Base-by-base conservation (phyloP, 2,797 vertebrate genomes). In the Rhinogobio ventralis region DNA sequence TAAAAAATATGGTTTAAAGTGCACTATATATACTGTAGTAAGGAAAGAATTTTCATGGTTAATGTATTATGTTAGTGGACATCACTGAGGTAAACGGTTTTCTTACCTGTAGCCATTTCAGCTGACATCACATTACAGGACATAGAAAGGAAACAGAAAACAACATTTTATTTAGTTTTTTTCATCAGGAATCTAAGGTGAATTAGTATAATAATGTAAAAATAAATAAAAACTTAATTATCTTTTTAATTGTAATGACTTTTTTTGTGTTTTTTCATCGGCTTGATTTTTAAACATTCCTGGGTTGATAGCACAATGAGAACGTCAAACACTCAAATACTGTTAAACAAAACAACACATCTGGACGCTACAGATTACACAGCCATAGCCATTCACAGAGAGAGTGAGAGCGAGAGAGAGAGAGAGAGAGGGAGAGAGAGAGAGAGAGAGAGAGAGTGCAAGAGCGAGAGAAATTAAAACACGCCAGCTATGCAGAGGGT, bases 401-500 rank as follows among this genome's bases (percentile, higher is more conserved):
- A 57, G 42, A 64, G 7, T 45, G 45, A 53, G 25, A 68, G 51
- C 64, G 25, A 19, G 76, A 33, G 42, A 13, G 17, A 60, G 45
- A 51, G 42, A 55, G 49, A 57, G 28, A 80, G 55, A 60, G 28
- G n/a, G n/a, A n/a, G 51, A 71, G 25, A 19, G 76, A 33, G 42
- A 13, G 17, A 60, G 45, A 51, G 42, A 55, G 49, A 57, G 28
- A 80, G 55, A 60, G 28, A 73, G 51, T 28, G 77, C 5, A 2
- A 49, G 55, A 81, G 69, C 2, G 81, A 78, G 39, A 74, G 73
- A 89, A 75, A 84, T 86, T 87, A 88, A 90, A 88, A 89, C 88
- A 86, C 42, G 77, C 55, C 81, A 88, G 80, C 85, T 87, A 91
- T 88, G 88, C 84, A 87, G 79, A 81, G 80, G 88, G 87, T n/a